Base-by-base conservation (phyloP, 92 coral and sea anemone species). In the Isaurus tuberculatus region DNA sequence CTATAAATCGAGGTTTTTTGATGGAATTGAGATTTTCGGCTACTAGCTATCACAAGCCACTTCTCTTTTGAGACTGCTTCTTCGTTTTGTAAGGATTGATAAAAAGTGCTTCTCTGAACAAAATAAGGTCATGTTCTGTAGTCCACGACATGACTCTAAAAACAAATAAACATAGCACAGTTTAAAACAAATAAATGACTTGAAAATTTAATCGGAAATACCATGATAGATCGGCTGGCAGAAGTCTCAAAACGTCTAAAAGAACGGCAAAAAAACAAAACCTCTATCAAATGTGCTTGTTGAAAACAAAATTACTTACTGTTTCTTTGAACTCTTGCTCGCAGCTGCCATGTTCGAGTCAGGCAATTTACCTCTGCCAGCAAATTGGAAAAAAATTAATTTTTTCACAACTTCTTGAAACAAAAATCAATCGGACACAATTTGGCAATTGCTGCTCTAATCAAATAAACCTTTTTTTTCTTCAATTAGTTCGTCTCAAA, bases 1-100 rank as follows among this genome's bases (percentile, higher is more conserved):
- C 86, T 60, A 46, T 33, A 51, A 86, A 81, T 23, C 26, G 32
- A 26, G 87, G 79, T 26, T 69, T 72, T 49, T 81, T 31, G 20
- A 75, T 63, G 7, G 83, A 26, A 43, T 82, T 87, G 15, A 87
- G 83, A 19, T 81, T 82, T 15, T 79, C 84, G 4, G 87, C 84
- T 29, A 87, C 75, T 26, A 64, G 40, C 53, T 87, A 87, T 84
- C 86, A 87, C 27, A 80, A 44, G 23, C 86, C 90, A 82, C 87
- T 87, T 3, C 84, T 75, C 65, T 83, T 87, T 15, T 53, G 28
- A 9, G 87, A 87, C 49, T 75, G 83, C 30, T 81, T 81, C 32
- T 83, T 83, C 28, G 87, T 65, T 11, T 67, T 74, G 83, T 65
- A 81, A 4, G 83, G 87, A 75, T 73, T 87, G 26, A 73, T 77